These are phyloP conservation scores for Syngnathus typhle DNA, from an alignment of 2,113 vertebrate genomes.

Conservation along the genomic window DNA sequence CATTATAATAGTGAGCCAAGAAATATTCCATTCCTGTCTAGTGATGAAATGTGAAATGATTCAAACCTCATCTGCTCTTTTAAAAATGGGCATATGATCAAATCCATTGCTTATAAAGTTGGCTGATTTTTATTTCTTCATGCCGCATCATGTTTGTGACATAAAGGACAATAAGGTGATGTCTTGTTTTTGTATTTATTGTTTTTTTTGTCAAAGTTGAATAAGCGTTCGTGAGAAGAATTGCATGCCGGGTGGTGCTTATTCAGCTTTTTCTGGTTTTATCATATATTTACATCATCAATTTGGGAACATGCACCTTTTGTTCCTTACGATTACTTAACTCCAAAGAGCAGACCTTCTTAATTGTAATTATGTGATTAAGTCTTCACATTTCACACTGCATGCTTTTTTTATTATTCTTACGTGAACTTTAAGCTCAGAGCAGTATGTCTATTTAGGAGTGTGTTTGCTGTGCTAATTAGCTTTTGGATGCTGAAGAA, in stretches of 20 bases:
- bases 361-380: conserved; percentile 25
- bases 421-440: neutral
- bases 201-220: neutral
- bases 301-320: neutral
- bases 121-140: conserved; percentile 48
- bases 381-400: conserved; percentile 15
- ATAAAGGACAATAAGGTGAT: conserved; percentile 94
- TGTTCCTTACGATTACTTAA: no score
- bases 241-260: conserved; percentile 16
- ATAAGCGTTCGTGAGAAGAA: conserved; percentile 3
- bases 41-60: neutral
- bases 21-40: neutral
- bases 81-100: neutral
- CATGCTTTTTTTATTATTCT: conserved; percentile 16
- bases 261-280: conserved; percentile 11
- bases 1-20: conserved; percentile 8
- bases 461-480: conserved; percentile 22
- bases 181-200: conserved; percentile 50
- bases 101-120: conserved; percentile 3
- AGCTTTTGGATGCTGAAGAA: neutral
- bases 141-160: conserved; percentile 59
- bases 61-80: neutral
- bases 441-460: neutral
- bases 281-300: neutral
- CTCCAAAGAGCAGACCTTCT: conserved; percentile 10